Conservation (phyloP, 2,113 vertebrate species). For the Cyanistes caeruleus region DNA sequence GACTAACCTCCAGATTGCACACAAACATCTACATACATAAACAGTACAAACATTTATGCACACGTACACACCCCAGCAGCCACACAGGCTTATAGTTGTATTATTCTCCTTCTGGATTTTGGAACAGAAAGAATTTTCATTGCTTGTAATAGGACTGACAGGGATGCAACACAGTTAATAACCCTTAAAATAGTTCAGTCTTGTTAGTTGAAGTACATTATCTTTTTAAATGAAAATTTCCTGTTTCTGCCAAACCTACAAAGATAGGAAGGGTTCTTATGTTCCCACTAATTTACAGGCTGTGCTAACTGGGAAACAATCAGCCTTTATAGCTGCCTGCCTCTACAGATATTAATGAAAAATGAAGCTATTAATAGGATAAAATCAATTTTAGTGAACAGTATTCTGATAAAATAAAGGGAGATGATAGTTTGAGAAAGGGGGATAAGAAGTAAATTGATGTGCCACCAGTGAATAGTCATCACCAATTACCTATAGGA, state of each 20-base stretch:
- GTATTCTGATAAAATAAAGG: not conserved
- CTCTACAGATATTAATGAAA: not conserved
- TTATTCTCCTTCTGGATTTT: not conserved
- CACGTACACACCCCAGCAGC: not conserved
- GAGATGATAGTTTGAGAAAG: not conserved
- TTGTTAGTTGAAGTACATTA: slow-evolving; percentile 19
- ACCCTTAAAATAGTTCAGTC: not conserved
- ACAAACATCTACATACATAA: not conserved
- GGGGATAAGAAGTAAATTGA: not conserved
- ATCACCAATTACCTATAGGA: not conserved
- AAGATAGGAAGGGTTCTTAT: slow-evolving; percentile 26
- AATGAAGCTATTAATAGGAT: slow-evolving; percentile 14
- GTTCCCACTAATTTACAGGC: not conserved
- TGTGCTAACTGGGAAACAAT: not conserved
- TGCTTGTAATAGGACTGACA: not conserved
- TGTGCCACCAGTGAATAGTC: not conserved
- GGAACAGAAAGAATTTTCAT: not conserved
- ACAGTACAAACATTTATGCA: not conserved
- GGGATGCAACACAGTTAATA: not conserved
- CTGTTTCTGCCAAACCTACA: slow-evolving; percentile 7
- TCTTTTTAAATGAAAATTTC: slow-evolving; percentile 50
- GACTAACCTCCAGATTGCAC: no score
- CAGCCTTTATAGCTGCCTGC: not conserved
- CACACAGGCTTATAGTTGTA: not conserved
- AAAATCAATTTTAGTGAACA: not conserved